Conservation (phyloP, 2,797 vertebrate genomes). For the Manis crassicaudata region DNA sequence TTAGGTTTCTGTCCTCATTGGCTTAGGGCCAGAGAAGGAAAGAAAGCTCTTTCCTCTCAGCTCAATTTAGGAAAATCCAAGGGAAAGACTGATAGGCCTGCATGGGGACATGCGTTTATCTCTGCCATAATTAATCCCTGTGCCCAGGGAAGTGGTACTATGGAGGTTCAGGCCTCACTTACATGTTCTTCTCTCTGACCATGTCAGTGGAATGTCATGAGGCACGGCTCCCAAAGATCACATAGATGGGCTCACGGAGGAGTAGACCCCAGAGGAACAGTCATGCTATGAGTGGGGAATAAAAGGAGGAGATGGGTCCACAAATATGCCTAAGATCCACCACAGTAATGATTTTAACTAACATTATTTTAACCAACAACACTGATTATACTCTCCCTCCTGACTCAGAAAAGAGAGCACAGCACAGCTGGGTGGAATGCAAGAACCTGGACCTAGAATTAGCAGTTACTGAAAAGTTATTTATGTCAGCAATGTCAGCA, state of each 20-base stretch:
- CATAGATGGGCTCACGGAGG: background rate
- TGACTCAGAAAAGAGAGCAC: background rate
- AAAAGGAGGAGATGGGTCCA: background rate
- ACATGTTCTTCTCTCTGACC: background rate
- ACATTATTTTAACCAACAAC: constrained; percentile 15
- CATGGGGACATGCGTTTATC: background rate
- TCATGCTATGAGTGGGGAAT: background rate
- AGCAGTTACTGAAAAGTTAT: constrained; percentile 11
- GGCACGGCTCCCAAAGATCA: background rate
- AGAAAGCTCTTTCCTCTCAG: background rate
- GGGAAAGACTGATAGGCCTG: background rate
- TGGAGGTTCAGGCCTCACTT: background rate
- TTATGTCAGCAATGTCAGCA: background rate
- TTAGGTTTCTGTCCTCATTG: background rate
- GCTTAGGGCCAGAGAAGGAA: constrained; percentile 11
- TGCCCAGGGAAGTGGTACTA: background rate
- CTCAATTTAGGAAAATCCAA: background rate
- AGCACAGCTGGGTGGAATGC: background rate
- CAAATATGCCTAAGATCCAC: constrained; percentile 5
- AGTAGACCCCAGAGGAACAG: background rate
- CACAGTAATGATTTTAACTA: background rate
- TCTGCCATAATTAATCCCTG: background rate
- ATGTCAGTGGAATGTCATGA: background rate
- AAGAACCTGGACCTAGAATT: constrained; percentile 30
- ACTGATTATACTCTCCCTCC: background rate